A percentile compares a stretch with the other conserved stretches of the same genome.
Evolutionary conservation across 2,797 vertebrate genomes (phyloP).

Genomic region (Lagorchestes hirsutus): DNA sequence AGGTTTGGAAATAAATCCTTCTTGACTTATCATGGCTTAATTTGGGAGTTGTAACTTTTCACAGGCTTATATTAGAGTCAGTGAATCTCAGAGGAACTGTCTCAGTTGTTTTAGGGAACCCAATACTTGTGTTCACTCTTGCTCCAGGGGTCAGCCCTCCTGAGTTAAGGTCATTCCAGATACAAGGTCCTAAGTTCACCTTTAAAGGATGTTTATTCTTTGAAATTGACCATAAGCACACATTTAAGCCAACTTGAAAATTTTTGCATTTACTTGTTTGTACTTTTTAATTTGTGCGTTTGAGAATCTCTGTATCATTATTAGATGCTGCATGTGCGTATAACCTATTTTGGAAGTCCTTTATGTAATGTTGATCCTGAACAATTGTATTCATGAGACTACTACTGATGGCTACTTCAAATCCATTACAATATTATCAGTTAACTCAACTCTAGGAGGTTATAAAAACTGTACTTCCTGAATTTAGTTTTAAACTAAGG

Average conservation of each 20-base stretch:
- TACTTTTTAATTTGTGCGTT: conserved; percentile 73
- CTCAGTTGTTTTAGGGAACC: conserved; percentile 27
- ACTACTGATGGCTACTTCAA: conserved; percentile 62
- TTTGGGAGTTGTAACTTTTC: conserved; percentile 1
- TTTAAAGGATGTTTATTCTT: conserved; percentile 79
- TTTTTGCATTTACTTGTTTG: conserved; percentile 62
- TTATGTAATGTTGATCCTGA: conserved; percentile 76
- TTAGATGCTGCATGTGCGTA: conserved; percentile 79
- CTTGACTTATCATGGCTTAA: conserved; percentile 10
- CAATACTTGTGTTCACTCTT: conserved; percentile 41
- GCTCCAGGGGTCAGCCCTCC: conserved; percentile 1
- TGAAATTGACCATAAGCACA: conserved; percentile 80
- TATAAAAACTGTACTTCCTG: conserved; percentile 80
- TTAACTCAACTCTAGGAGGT: conserved; percentile 70
- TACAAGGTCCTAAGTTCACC: conserved; percentile 74
- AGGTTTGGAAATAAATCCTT: conserved; percentile 43
- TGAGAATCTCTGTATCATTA: conserved; percentile 67
- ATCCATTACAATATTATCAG: conserved; percentile 62
- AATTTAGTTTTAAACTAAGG: conserved; percentile 73
- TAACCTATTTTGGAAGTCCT: conserved; percentile 71
- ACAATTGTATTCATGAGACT: conserved; percentile 51
- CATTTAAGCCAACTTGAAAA: conserved; percentile 77
- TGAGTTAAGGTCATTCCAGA: conserved; percentile 52
- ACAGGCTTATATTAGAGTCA: not conserved
- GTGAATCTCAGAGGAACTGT: not conserved